Conservation (phyloP, 2,797 vertebrate genomes). For the Taenioides sp. region DNA sequence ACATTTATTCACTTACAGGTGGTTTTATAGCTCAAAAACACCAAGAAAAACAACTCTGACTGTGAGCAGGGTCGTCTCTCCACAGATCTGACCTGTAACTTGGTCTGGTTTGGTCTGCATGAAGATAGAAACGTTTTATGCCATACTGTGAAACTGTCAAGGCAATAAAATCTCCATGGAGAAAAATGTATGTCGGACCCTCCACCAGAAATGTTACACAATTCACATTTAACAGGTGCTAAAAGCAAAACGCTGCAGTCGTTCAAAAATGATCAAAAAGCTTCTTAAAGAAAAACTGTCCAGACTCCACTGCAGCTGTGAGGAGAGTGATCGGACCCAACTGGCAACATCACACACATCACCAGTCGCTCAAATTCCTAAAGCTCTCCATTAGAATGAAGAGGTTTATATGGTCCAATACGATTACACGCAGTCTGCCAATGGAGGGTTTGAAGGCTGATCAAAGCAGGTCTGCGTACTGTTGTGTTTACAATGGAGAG, state of each 20-base stretch:
- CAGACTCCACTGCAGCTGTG: conserved; percentile 32
- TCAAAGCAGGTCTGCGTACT: conserved; percentile 62
- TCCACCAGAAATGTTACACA: too few relatives aligned
- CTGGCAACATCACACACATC: conserved; percentile 22
- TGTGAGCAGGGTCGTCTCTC: too few relatives aligned
- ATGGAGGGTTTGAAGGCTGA: conserved; percentile 58
- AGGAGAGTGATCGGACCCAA: conserved; percentile 17
- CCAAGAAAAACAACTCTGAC: too few relatives aligned
- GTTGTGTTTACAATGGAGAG: conserved; percentile 50
- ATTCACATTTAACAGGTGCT: not conserved
- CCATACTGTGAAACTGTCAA: too few relatives aligned
- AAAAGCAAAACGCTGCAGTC: not conserved
- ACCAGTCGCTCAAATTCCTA: conserved; percentile 27
- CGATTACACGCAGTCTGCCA: conserved; percentile 47
- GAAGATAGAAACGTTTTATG: too few relatives aligned
- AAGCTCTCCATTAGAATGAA: conserved; percentile 44
- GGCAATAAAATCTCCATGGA: too few relatives aligned
- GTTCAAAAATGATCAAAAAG: conserved; percentile 10
- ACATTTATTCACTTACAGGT: too few relatives aligned
- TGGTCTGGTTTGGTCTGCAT: too few relatives aligned
- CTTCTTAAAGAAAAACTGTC: conserved; percentile 10
- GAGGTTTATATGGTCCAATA: conserved; percentile 41
- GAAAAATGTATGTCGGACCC: too few relatives aligned
- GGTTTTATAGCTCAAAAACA: too few relatives aligned
- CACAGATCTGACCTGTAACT: too few relatives aligned